These are phyloP conservation scores for Eupithecia exiguata DNA, from an alignment of 2,888 invertebrate genomes.

Conservation along the genomic window DNA sequence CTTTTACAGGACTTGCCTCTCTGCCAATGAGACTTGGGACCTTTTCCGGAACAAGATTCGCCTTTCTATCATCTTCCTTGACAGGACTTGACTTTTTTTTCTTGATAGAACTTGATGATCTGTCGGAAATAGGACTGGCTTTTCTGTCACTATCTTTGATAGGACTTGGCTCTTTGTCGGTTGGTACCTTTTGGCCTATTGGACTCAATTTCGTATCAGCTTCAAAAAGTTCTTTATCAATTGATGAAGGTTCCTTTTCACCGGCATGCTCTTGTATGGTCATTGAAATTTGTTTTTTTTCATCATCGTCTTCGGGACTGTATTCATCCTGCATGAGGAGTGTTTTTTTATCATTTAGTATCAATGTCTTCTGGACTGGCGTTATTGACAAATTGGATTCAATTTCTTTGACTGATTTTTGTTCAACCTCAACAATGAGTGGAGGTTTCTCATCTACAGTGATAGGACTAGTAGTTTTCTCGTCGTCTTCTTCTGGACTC, in stretches of 20 bases:
- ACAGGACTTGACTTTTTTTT: neutral
- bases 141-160: conserved; percentile 17
- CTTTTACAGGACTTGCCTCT: neutral
- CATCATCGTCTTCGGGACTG: conserved; percentile 5
- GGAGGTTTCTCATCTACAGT: conserved; percentile 34
- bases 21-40: conserved; percentile 14
- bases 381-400: neutral
- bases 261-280: neutral
- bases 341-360: neutral
- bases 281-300: neutral
- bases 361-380: neutral
- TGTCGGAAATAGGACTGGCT: neutral
- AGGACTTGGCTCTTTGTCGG: conserved; percentile 9
- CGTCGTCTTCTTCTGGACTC: conserved; percentile 32
- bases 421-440: conserved; percentile 20
- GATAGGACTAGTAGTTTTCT: conserved; percentile 33
- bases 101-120: conserved; percentile 6
- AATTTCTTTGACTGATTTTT: conserved; percentile 16
- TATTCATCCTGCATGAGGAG: neutral
- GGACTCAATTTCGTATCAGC: conserved; percentile 36
- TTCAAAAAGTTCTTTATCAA: conserved; percentile 11
- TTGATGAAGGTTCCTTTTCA: neutral
- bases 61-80: neutral
- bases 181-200: conserved; percentile 19
- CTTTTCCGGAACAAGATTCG: conserved; percentile 19